Evolutionary conservation across 2,888 invertebrate genomes (phyloP).

Genomic region (Digitonthophagus gazella): DNA sequence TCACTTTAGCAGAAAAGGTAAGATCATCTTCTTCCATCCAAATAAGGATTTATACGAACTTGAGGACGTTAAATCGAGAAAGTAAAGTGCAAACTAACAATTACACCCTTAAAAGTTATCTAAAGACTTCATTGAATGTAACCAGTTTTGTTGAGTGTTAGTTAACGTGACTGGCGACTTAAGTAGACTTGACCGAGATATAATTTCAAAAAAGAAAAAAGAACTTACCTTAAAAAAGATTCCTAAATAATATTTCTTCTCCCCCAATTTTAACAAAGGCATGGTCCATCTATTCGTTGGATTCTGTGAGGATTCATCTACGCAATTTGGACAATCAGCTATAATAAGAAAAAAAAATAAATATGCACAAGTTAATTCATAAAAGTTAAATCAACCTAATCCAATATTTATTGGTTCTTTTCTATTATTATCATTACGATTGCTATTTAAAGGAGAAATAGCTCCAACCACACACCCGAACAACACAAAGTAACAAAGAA

Average conservation of each 20-base stretch:
- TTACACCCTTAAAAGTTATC: too few relatives aligned
- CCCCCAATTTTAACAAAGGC: conserved; percentile 84
- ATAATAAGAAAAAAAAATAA: conserved; percentile 35
- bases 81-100: too few relatives aligned
- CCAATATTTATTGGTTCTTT: conserved; percentile 4
- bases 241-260: conserved; percentile 86
- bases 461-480: conserved; percentile 5
- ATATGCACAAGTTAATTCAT: conserved; percentile 1
- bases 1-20: too few relatives aligned
- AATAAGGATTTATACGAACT: too few relatives aligned
- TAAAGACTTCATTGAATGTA: too few relatives aligned
- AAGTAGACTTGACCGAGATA: neutral
- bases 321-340: conserved; percentile 75
- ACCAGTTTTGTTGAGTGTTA: too few relatives aligned
- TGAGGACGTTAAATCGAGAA: too few relatives aligned
- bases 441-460: neutral
- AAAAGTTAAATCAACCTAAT: neutral
- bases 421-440: neutral
- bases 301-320: conserved; percentile 62
- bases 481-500: neutral
- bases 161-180: neutral
- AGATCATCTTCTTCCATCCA: too few relatives aligned
- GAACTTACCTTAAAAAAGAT: conserved; percentile 89
- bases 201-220: neutral
- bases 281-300: conserved; percentile 81